Base-by-base conservation (phyloP, 2,797 vertebrate genomes). In the Tinamus major region DNA sequence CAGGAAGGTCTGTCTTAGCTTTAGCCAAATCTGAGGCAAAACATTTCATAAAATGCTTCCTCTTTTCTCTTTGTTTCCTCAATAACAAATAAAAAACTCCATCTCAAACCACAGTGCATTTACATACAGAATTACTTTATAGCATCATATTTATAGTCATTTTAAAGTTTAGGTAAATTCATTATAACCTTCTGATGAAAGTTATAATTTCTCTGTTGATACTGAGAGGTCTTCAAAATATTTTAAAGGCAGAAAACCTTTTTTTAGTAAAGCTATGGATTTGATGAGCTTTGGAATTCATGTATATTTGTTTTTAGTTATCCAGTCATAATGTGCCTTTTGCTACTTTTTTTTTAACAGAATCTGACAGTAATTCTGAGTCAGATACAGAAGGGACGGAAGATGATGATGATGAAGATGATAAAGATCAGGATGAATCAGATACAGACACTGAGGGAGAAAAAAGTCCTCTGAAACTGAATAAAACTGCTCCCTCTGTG, bases 291-390 rank as follows among this genome's bases (percentile, higher is more conserved):
- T 79, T 68, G 58, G 21, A 81, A 72, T n/a, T 55, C 44, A 6
- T 64, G 56, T 23, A 2, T 69, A 21, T 27, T 85, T 92, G 48
- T 62, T 55, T 33, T 56, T 96, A 70, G 24, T 93, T 92, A 81
- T 48, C 53, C 82, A 72, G 85, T 96, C 72, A 64, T 97, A 97
- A 97, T 76, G 78, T 96, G 81, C 74, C 69, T 94, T 96, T 97
- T 75, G 90, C 95, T 91, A 93, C 90, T 80, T 96, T 97, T 89
- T 97, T 90, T 79, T 90, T 91, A 95, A 94, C 97, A 99, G 99
- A 99, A 94, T 99, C 98, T 31, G 98, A 98, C 97, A 99, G 98
- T 97, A 99, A 98, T 97, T 98, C 98, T 92, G 99, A 99, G 79
- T 99, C 98, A 39, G 98, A 99, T 97, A 98, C 99, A 44, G 98